Conservation (phyloP, 2,797 vertebrate genomes). For the Mormyrops attenuatus region DNA sequence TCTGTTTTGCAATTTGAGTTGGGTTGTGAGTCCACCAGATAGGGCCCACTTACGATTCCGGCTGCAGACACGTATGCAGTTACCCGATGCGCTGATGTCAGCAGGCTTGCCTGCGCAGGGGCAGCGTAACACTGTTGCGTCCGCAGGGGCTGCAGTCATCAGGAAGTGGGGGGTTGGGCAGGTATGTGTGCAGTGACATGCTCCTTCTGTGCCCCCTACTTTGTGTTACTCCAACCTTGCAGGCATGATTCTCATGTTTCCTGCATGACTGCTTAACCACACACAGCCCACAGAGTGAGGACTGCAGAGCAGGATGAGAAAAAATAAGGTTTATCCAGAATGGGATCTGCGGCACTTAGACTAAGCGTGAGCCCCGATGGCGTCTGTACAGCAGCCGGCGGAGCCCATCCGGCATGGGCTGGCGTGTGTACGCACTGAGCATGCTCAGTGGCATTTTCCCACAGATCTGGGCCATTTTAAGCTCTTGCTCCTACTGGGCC, state of each 20-base stretch:
- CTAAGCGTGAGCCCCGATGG: background rate
- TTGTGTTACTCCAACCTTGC: background rate
- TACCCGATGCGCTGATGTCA: constrained; percentile 45
- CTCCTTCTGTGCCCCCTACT: background rate
- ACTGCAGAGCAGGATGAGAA: background rate
- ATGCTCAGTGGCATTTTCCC: constrained; percentile 61
- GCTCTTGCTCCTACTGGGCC: constrained; percentile 46
- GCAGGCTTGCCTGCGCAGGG: constrained; percentile 27
- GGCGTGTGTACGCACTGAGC: constrained; percentile 37
- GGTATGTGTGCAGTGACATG: background rate
- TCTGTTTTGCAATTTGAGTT: background rate
- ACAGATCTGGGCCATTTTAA: constrained; percentile 47
- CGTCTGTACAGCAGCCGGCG: constrained; percentile 37
- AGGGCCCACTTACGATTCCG: background rate
- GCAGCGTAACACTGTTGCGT: constrained; percentile 38
- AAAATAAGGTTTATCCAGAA: background rate
- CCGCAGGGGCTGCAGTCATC: constrained; percentile 30
- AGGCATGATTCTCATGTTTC: background rate
- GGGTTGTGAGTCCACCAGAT: background rate
- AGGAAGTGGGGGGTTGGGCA: background rate
- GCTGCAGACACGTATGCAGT: constrained; percentile 23
- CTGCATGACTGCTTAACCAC: background rate
- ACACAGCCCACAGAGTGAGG: background rate
- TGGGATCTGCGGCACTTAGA: background rate
- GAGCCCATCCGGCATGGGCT: constrained; percentile 30